Percentiles rank a stretch among this genome's conserved stretches.
Evolutionary conservation across 2,888 invertebrate species (phyloP).

Genomic region (Lasioglossum calceatum): DNA sequence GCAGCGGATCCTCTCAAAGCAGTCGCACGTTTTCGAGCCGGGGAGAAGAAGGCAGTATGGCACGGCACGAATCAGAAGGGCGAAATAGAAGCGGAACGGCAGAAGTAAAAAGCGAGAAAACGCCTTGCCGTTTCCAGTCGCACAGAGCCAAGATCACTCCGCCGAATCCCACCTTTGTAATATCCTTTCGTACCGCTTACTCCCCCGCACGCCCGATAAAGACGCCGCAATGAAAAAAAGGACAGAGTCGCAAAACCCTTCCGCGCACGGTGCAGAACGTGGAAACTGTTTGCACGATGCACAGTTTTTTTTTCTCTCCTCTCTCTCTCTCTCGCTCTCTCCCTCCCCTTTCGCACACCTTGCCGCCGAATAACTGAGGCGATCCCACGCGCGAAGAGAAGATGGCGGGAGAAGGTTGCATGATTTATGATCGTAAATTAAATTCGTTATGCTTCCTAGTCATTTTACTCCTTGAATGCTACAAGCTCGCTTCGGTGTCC

Average conservation of each 20-base stretch:
- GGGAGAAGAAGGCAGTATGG: conserved; percentile 13
- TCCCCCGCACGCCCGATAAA: conserved; percentile 44
- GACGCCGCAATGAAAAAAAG: conserved; percentile 13
- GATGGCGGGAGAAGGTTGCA: neutral
- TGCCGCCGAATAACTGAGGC: neutral
- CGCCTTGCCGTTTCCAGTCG: conserved; percentile 46
- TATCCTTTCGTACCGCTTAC: conserved; percentile 49
- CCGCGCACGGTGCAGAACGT: neutral
- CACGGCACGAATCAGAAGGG: conserved; percentile 13
- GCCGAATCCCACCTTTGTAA: conserved; percentile 51
- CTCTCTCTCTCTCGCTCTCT: neutral
- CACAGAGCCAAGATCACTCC: conserved; percentile 34
- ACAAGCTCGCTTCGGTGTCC: neutral
- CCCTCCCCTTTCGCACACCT: neutral
- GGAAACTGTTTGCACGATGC: conserved; percentile 13
- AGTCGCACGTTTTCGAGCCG: conserved; percentile 44
- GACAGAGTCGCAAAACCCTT: conserved; percentile 13
- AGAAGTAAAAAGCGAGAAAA: conserved; percentile 48
- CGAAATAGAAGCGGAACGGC: conserved; percentile 40
- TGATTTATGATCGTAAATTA: conserved; percentile 7
- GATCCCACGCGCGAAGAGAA: neutral
- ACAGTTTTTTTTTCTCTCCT: neutral
- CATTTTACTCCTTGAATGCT: neutral
- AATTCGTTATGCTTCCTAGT: neutral
- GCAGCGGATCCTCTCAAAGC: conserved; percentile 30